Evolutionary conservation across 2,113 vertebrate genomes (phyloP), one percentile per base, ranked within the genome.

Genomic region (Cyprinodon tularosa): DNA sequence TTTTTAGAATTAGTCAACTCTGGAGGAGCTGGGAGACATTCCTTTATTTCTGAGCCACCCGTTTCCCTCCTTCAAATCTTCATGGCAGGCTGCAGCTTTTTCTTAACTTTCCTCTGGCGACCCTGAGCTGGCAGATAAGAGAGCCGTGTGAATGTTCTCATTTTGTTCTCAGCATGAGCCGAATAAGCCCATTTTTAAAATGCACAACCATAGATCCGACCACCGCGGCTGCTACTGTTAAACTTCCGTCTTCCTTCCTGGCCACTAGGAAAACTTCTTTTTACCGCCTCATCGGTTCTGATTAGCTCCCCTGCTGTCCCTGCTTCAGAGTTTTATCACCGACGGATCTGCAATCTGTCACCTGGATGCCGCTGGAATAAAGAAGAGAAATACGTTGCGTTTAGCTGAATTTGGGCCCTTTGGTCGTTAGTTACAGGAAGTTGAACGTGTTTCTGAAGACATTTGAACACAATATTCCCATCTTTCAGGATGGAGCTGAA

Each of bases 381-480:
- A 77, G 45, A 59, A 0, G 12, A 29, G n/a, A 39, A 29, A 5
- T 42, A 38, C 14, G 20, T 44, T 37, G 22, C 0, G 38, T 62
- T 12, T 61, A 50, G 59, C 29, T 65, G 47, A 71, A 39, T 13
- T 13, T 3, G 68, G 71, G 36, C 22, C 69, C 44, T 40, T 17
- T 66, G 2, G 3, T 71, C 59, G 62, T 84, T 77, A 81, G 74
- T 72, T 2, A 5, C 1, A 10, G 8, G 8, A 17, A 59, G 72
- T 62, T 42, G 42, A 6, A 42, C n/a, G 44, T 45, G 50, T n/a
- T 57, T 15, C n/a, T 15, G 50, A 20, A n/a, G n/a, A n/a, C 50
- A 20, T 6, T 20, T 57, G 17, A 4, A 4, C 2, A 3, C 50
- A 57, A 7, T n/a, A 8, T 14, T 57, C 7, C 50, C n/a, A 57